Evolutionary conservation across 2,888 invertebrate genomes (phyloP).

Genomic region (Uloborus plumipes): DNA sequence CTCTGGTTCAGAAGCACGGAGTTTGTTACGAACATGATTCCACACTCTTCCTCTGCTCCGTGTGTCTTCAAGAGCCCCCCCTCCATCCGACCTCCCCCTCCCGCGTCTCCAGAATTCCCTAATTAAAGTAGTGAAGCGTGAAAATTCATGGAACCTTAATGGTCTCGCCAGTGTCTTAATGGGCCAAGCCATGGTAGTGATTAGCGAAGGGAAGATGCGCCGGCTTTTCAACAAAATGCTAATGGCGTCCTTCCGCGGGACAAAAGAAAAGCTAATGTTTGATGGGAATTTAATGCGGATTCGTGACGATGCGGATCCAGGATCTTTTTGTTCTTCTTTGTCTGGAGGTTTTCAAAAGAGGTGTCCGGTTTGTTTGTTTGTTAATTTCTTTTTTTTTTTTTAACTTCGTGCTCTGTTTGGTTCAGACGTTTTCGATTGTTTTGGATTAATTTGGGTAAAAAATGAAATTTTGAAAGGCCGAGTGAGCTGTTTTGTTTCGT

Average conservation of each 20-base stretch:
- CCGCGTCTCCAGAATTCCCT: slow-evolving; percentile 5
- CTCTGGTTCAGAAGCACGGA: too few relatives aligned
- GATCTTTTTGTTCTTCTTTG: not conserved
- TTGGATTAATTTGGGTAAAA: too few relatives aligned
- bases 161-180: slow-evolving; percentile 45
- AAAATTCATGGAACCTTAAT: slow-evolving; percentile 56
- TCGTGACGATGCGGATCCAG: not conserved
- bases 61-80: not conserved
- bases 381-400: too few relatives aligned
- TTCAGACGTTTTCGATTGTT: too few relatives aligned
- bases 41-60: too few relatives aligned
- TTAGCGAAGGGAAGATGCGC: slow-evolving; percentile 20
- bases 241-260: slow-evolving; percentile 46
- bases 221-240: slow-evolving; percentile 53
- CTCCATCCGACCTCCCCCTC: not conserved
- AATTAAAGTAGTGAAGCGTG: slow-evolving; percentile 57
- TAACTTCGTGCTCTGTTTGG: too few relatives aligned
- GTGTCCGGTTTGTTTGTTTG: not conserved
- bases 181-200: slow-evolving; percentile 25
- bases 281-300: slow-evolving; percentile 56
- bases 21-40: too few relatives aligned
- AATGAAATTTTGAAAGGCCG: too few relatives aligned
- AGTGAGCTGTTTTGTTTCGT: too few relatives aligned
- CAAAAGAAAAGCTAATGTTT: slow-evolving; percentile 56
- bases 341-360: not conserved